Evolutionary conservation across 2,113 vertebrate genomes (phyloP), one percentile per base, ranked within the genome.

Genomic region (Bolborhynchus lineola): DNA sequence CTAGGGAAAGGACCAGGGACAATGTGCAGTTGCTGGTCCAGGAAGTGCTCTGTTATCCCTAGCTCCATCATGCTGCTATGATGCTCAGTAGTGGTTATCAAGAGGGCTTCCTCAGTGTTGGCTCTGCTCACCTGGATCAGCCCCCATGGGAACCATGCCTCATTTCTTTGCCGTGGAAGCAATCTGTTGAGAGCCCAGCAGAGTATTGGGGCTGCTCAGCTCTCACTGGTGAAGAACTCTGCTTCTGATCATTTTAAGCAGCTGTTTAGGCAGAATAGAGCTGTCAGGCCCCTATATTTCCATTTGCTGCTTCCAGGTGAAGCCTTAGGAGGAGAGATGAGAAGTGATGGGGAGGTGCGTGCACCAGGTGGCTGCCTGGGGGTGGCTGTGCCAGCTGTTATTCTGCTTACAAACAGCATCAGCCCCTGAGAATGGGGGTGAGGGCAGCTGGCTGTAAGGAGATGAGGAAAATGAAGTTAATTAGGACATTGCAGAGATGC

Each of bases 381-480:
- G 29, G 28, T 49, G 57, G 75, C 84, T 79, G 37, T 37, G 39
- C 65, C 62, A 57, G 42, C 16, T 10, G 19, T 47, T 46, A 8
- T 19, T 69, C 20, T 88, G 82, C 82, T 83, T 16, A 31, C 46
- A 77, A 86, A 52, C 46, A 31, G 44, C 74, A 55, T 39, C 7
- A 12, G 2, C 9, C 42, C 37, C 62, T 31, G 33, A 55, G n/a
- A 41, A 55, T 0, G 21, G 42, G 39, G 63, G 42, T 65, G 84
- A 72, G 69, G 75, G 88, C 93, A 89, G 78, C 74, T 86, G 77
- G 52, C 60, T 47, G 60, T n/a, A 33, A 57, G 64, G 88, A 92
- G 82, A 41, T 16, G 6, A n/a, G 68, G 75, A 74, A 85, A 91
- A 95, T 65, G 52, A 86, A 94, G 71, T 88, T 88, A 92, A 96